These are phyloP conservation scores for Pontoporia blainvillei DNA, from an alignment of 2,113 vertebrate species.

Conservation along the genomic window DNA sequence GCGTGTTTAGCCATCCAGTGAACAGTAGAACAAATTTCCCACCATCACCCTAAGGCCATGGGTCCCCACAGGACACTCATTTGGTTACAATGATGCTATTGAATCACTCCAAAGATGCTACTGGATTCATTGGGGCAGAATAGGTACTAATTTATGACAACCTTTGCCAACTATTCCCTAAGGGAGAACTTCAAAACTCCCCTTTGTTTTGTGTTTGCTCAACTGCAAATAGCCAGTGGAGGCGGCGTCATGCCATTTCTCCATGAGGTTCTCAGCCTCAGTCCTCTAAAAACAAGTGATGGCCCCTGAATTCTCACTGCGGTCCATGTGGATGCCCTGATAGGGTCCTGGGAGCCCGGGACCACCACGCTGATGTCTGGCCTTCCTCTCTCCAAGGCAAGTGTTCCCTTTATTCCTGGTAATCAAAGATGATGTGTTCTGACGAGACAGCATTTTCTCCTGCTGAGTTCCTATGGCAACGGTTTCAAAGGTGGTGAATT, in stretches of 20 bases:
- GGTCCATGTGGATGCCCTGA: rapidly evolving
- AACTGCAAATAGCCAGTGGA: too few relatives aligned
- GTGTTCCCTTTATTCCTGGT: neutral
- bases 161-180: neutral
- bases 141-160: too few relatives aligned
- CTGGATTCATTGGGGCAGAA: neutral
- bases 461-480: conserved; percentile 55
- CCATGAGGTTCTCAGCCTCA: neutral
- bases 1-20: neutral
- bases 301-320: neutral
- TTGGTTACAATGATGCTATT: neutral
- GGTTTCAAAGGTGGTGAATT: neutral
- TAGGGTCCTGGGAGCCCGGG: neutral
- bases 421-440: neutral
- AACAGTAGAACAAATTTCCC: neutral
- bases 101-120: neutral
- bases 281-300: neutral
- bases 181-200: neutral
- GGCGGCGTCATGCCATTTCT: rapidly evolving
- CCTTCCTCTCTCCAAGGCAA: neutral
- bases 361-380: neutral
- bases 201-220: neutral
- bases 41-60: neutral
- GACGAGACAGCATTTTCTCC: neutral
- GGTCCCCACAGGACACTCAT: too few relatives aligned